Conservation (phyloP, 1,140 invertebrate genomes). For the Proales similis region DNA sequence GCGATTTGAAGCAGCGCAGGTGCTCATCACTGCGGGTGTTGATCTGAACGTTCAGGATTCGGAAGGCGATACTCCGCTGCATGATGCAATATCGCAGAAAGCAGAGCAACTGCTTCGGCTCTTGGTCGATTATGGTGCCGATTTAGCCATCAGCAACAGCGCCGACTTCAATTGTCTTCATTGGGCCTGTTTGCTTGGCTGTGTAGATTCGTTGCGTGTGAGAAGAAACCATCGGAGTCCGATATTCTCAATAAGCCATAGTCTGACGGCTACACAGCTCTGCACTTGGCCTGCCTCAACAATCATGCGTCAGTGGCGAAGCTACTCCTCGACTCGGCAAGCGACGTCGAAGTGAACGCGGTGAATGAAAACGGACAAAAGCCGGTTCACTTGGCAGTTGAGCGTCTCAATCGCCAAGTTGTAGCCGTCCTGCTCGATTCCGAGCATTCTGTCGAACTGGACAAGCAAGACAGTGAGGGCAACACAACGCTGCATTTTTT, state of each 20-base stretch:
- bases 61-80: slow-evolving; percentile 87
- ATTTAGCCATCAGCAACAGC: slow-evolving; percentile 88
- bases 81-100: slow-evolving; percentile 66
- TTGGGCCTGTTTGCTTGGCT: slow-evolving; percentile 61
- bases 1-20: slow-evolving; percentile 85
- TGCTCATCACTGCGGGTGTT: slow-evolving; percentile 75
- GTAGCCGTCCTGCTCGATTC: too few species aligned
- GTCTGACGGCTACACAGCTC: slow-evolving; percentile 90
- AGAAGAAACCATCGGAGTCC: too few species aligned
- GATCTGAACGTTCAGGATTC: slow-evolving; percentile 89
- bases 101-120: slow-evolving; percentile 87
- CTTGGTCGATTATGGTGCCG: slow-evolving; percentile 68
- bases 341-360: slow-evolving; percentile 81
- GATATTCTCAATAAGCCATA: too few species aligned
- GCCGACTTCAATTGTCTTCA: slow-evolving; percentile 96
- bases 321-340: slow-evolving; percentile 60
- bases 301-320: slow-evolving; percentile 95
- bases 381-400: slow-evolving; percentile 84
- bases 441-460: too few species aligned
- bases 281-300: slow-evolving; percentile 88
- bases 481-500: slow-evolving; percentile 45
- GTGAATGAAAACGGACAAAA: slow-evolving; percentile 92
- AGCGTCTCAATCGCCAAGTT: slow-evolving; percentile 87
- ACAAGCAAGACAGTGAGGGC: slow-evolving; percentile 44
- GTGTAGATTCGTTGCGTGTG: too few species aligned